Evolutionary conservation across 2,113 vertebrate species (phyloP).

Genomic region (Malurus melanocephalus): DNA sequence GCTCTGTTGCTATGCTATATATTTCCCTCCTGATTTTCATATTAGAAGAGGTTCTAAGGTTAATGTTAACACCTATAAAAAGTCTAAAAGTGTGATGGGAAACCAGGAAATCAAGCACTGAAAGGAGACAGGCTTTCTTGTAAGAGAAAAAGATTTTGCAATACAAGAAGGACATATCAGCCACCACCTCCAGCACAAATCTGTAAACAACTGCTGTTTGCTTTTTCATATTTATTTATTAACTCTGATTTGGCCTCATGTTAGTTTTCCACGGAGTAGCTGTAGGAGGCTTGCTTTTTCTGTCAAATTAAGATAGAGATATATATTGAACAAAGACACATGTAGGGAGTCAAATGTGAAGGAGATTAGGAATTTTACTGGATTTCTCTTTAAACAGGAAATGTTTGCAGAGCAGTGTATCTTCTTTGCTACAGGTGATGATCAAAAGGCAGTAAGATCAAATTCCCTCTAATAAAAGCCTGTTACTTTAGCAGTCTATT

Average conservation of each 20-base stretch:
- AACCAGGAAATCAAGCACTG: not conserved
- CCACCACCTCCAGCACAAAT: not conserved
- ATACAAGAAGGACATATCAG: not conserved
- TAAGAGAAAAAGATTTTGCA: not conserved
- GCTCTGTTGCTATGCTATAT: not conserved
- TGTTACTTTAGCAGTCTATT: not conserved
- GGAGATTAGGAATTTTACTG: not conserved
- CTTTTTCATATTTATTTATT: not conserved
- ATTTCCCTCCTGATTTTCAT: not conserved
- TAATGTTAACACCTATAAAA: not conserved
- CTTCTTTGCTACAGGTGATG: not conserved
- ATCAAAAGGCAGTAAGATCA: not conserved
- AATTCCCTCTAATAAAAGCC: not conserved
- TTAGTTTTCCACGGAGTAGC: not conserved
- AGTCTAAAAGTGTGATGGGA: not conserved
- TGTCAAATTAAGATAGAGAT: not conserved
- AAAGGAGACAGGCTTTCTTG: not conserved
- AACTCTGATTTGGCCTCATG: not conserved
- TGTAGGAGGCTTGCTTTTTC: not conserved
- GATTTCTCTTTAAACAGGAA: not conserved
- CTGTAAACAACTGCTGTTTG: not conserved
- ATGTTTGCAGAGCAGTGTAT: not conserved
- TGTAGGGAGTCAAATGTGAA: rapidly evolving
- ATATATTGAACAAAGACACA: not conserved
- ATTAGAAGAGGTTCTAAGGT: not conserved